Conservation (phyloP, 2,113 vertebrate species). For the Oreochromis aureus region DNA sequence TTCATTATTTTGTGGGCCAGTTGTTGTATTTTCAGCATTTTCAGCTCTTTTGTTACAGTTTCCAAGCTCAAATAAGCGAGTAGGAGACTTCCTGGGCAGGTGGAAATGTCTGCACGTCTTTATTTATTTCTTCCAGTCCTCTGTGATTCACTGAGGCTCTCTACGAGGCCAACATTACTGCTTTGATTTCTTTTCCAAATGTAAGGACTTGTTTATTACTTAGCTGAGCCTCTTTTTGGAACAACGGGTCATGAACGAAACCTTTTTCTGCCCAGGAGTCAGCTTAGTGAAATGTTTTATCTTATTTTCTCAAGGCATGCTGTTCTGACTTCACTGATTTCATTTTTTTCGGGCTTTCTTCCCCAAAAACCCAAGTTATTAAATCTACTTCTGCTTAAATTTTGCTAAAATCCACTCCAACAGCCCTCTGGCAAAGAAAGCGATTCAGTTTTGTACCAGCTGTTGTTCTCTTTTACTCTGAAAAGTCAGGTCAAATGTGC, state of each 20-base stretch:
- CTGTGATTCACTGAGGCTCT: neutral
- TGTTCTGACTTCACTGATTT: neutral
- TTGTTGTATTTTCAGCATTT: constrained; percentile 1
- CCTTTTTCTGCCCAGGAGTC: neutral
- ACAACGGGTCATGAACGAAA: neutral
- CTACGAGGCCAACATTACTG: neutral
- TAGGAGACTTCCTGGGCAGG: neutral
- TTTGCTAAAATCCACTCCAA: neutral
- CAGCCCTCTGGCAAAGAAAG: neutral
- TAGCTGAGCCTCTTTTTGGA: neutral
- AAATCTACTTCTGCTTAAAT: neutral
- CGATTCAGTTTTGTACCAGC: neutral
- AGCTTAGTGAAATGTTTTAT: neutral
- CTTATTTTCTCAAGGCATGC: neutral
- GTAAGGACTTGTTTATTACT: neutral
- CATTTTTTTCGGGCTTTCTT: neutral
- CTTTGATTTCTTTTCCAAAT: neutral
- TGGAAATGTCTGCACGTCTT: neutral
- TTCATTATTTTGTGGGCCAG: neutral
- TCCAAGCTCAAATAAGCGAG: neutral
- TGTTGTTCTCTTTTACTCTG: neutral
- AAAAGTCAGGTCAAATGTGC: neutral
- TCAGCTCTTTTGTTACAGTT: neutral
- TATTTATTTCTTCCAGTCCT: neutral
- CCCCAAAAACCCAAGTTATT: neutral